These are phyloP conservation scores for Amorpha juglandis DNA, from an alignment of 2,888 invertebrate genomes.

Conservation along the genomic window DNA sequence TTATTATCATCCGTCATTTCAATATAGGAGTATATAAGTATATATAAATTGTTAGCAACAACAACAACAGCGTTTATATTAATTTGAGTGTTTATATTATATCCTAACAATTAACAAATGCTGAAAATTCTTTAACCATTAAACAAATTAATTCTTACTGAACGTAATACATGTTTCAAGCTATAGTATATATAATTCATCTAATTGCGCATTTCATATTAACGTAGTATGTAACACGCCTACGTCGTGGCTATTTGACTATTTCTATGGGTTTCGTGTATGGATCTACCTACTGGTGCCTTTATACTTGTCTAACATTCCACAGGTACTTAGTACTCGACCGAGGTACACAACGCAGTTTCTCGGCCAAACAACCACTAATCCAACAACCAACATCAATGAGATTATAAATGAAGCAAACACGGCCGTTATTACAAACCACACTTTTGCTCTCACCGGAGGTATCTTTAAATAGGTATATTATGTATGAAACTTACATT, in stretches of 20 bases:
- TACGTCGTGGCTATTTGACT: conserved; percentile 51
- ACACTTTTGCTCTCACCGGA: conserved; percentile 10
- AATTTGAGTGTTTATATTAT: conserved; percentile 69
- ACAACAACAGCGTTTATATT: conserved; percentile 83
- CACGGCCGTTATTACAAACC: background rate
- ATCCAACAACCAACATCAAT: background rate
- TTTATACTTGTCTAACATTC: background rate
- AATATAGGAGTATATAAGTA: conserved; percentile 66
- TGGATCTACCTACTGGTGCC: conserved; percentile 65
- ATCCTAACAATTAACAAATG: conserved; percentile 57
- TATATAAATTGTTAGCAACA: conserved; percentile 82
- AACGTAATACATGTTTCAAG: conserved; percentile 8
- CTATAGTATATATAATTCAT: conserved; percentile 12
- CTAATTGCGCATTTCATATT: conserved; percentile 34
- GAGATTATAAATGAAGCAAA: background rate
- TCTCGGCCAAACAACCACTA: conserved; percentile 6
- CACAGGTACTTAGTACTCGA: conserved; percentile 14
- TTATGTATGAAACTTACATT: conserved; percentile 45
- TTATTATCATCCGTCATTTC: conserved; percentile 60
- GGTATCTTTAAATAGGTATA: conserved; percentile 3
- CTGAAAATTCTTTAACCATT: conserved; percentile 21
- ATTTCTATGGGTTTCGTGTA: conserved; percentile 58
- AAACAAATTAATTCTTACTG: conserved; percentile 21
- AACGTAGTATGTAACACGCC: conserved; percentile 37
- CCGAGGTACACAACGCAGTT: background rate